Base-by-base conservation (phyloP, 2,113 vertebrate species). In the Oncorhynchus mykiss region DNA sequence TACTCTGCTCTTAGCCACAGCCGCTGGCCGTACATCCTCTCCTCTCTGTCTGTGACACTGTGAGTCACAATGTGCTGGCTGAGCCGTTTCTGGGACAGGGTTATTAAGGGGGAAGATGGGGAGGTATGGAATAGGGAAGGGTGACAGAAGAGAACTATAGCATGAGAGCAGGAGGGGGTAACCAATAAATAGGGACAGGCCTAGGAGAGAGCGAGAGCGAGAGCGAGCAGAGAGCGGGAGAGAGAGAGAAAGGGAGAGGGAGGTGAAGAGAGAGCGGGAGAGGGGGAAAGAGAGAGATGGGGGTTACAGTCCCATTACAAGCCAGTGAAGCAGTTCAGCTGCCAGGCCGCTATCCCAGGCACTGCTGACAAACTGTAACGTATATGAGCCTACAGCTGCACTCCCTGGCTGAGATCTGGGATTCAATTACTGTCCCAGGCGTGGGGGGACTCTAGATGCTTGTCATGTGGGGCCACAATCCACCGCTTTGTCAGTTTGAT, bases 291-390 rank as follows among this genome's bases (percentile, higher is more conserved):
- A 1, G 7, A 5, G 14, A 14, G 60, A 25, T 24, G 13, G 14
- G 18, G 65, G 65, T 82, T 86, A 87, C 78, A 18, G 86, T 76
- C 78, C 88, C 71, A 90, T 91, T 88, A 89, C 81, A 66, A 86
- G 79, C 80, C 88, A 88, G 59, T 80, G 72, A 85, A 88, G 91
- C 88, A 68, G 51, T 70, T 78, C 80, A 64, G 84, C 67, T 39
- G 14, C 24, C 65, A 45, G 34, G 16, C 9, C 83, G 34, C 78
- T 76, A 72, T 86, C 80, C 24, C 48, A 0, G 64, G 75, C 77
- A 39, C 70, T 54, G 83, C 86, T 89, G 90, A 91, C 91, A 90
- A 76, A 76, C 54, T 81, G 70, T 85, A 85, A 90, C 73, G 86
- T 87, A 89, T 83, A n/a, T 78, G 75, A 66, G 72, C 79, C 73